phyloP scores from a whole-genome alignment of 2,888 invertebrate genomes.

The Amphiduros pacificus region DNA sequence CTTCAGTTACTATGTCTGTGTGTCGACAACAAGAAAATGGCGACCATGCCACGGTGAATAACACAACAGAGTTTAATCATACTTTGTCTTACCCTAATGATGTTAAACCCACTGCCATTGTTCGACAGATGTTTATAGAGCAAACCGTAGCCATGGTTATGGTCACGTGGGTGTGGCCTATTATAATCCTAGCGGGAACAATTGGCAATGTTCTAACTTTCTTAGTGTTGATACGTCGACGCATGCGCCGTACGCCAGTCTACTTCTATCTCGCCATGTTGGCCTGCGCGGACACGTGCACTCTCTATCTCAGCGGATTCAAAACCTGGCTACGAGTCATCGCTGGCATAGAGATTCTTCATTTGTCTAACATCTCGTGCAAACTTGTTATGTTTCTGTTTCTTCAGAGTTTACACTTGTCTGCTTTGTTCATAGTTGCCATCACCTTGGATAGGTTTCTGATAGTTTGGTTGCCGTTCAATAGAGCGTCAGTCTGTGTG shows the following conservation, averaged over 20 bases:
- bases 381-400: slow-evolving; percentile 45
- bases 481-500: slow-evolving; percentile 17
- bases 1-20: too few species aligned
- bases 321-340: slow-evolving; percentile 50
- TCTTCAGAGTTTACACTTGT: slow-evolving; percentile 35
- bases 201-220: slow-evolving; percentile 46
- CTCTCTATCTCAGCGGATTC: slow-evolving; percentile 48
- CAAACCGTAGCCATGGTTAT: slow-evolving; percentile 1
- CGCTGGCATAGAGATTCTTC: slow-evolving; percentile 45
- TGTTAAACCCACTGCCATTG: too few species aligned
- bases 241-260: slow-evolving; percentile 48
- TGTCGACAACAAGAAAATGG: too few species aligned
- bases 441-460: slow-evolving; percentile 27
- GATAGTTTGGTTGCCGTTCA: slow-evolving; percentile 28
- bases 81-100: too few species aligned
- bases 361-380: slow-evolving; percentile 41
- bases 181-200: slow-evolving; percentile 43
- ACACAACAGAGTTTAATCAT: too few species aligned
- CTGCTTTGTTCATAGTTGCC: slow-evolving; percentile 27
- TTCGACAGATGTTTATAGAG: too few species aligned
- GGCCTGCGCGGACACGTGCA: slow-evolving; percentile 47
- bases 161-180: slow-evolving; percentile 36
- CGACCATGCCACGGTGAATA: too few species aligned
- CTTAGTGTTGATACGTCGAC: slow-evolving; percentile 41
- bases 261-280: slow-evolving; percentile 50